Evolutionary conservation across 2,888 invertebrate genomes (phyloP).

Genomic region (Nemotelus pantherinus): DNA sequence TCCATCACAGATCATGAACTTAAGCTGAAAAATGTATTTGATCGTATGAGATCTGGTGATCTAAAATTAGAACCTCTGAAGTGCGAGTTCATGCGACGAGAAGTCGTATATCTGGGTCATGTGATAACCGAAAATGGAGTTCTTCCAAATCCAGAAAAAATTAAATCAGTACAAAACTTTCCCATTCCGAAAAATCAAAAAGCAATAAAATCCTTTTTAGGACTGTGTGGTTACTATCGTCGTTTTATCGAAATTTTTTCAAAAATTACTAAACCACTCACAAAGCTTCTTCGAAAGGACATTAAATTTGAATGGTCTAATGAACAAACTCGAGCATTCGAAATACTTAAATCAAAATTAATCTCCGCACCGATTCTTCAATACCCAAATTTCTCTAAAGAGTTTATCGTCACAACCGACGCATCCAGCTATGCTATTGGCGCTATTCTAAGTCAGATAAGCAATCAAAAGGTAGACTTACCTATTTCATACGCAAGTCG

Average conservation of each 20-base stretch:
- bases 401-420: too few relatives aligned
- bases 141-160: constrained; percentile 1
- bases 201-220: background rate
- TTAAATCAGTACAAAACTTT: background rate
- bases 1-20: constrained; percentile 48
- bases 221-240: constrained; percentile 1
- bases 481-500: background rate
- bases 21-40: constrained; percentile 52
- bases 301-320: background rate
- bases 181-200: constrained; percentile 1
- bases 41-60: constrained; percentile 50
- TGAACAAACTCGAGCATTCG: background rate
- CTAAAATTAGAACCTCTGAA: constrained; percentile 54
- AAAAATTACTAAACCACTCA: too few relatives aligned
- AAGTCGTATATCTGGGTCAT: constrained; percentile 51
- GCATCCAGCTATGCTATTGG: too few relatives aligned
- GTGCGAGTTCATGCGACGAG: constrained; percentile 50
- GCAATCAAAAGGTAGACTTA: background rate
- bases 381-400: too few relatives aligned
- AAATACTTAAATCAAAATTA: constrained; percentile 2
- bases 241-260: background rate
- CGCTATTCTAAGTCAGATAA: background rate
- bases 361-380: background rate
- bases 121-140: constrained; percentile 55
- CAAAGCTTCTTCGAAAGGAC: background rate